These are phyloP conservation scores for Octonoba sinensis DNA, from an alignment of 2,888 invertebrate genomes.

Conservation along the genomic window DNA sequence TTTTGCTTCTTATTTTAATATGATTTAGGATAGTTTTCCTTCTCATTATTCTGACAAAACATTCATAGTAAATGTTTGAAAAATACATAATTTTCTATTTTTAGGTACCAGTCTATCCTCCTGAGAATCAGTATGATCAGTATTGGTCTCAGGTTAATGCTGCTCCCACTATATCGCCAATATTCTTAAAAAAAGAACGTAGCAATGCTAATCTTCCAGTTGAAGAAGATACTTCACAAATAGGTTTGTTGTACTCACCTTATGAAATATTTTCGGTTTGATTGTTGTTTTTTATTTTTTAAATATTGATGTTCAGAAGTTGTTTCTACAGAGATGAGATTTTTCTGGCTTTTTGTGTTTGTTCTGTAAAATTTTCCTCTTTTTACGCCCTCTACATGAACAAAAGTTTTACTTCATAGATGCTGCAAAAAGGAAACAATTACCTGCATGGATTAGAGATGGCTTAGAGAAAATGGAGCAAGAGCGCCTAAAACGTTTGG, in stretches of 20 bases:
- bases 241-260: no score
- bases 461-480: slow-evolving; percentile 98
- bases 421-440: slow-evolving; percentile 86
- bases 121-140: slow-evolving; percentile 61
- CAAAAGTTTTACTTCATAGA: slow-evolving; percentile 73
- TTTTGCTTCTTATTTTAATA: no score
- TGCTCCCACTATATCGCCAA: slow-evolving; percentile 46
- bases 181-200: slow-evolving; percentile 44
- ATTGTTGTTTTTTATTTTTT: neutral
- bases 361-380: no score
- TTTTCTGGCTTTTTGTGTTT: neutral
- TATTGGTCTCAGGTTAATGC: slow-evolving; percentile 65
- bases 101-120: neutral
- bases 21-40: neutral
- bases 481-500: slow-evolving; percentile 88
- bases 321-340: neutral
- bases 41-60: neutral
- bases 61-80: no score
- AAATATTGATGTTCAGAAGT: neutral
- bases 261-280: neutral
- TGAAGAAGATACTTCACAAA: slow-evolving; percentile 54
- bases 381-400: no score
- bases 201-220: slow-evolving; percentile 11
- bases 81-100: no score
- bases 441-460: slow-evolving; percentile 98